Conservation (phyloP, 2,888 invertebrate species). For the Campoletis raptor region DNA sequence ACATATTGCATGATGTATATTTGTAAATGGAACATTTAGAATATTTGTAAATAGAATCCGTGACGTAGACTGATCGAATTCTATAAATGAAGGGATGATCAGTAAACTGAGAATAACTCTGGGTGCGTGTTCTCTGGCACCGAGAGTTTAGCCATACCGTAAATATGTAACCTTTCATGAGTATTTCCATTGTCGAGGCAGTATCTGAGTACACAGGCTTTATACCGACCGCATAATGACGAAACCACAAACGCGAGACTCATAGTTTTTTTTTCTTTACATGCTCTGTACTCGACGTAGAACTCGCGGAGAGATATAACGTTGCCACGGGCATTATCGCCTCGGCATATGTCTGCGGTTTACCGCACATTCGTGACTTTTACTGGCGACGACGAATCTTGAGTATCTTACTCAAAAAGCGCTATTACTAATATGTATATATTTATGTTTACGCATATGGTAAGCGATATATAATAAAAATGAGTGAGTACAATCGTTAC, state of each 20-base stretch:
- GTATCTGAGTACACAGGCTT: conserved; percentile 39
- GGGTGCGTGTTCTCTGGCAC: background rate
- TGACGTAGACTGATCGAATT: background rate
- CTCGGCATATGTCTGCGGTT: conserved; percentile 71
- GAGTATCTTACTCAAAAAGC: conserved; percentile 3
- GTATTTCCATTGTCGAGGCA: conserved; percentile 82
- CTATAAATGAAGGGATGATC: background rate
- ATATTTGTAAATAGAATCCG: background rate
- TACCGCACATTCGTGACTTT: conserved; percentile 72
- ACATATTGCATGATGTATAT: background rate
- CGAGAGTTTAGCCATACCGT: conserved; percentile 65
- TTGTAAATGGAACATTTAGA: background rate
- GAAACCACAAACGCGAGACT: conserved; percentile 70
- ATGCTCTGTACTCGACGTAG: background rate
- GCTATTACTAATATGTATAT: background rate
- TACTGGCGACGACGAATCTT: conserved; percentile 18
- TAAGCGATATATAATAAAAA: background rate
- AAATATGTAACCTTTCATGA: conserved; percentile 83
- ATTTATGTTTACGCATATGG: background rate
- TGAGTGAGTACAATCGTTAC: background rate
- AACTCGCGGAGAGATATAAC: conserved; percentile 1
- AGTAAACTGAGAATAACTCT: conserved; percentile 7
- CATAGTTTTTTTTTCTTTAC: background rate
- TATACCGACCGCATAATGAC: conserved; percentile 69
- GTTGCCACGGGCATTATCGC: conserved; percentile 71